These are phyloP conservation scores for Archocentrus centrarchus DNA, from an alignment of 2,113 vertebrate genomes.

Conservation along the genomic window DNA sequence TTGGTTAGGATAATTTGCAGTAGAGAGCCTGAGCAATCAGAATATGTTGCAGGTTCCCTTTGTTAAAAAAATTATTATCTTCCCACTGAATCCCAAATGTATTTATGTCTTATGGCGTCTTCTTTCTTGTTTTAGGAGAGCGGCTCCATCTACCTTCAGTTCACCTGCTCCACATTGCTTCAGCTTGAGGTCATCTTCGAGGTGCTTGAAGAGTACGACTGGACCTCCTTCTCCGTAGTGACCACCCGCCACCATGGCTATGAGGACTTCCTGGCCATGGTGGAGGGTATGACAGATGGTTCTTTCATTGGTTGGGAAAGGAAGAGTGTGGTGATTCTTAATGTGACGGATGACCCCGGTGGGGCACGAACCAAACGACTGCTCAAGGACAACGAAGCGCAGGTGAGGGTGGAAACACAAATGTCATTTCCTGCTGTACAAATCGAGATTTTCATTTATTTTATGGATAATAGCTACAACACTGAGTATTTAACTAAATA, in stretches of 20 bases:
- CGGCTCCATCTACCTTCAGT: constrained; percentile 94
- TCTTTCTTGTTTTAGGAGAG: constrained; percentile 81
- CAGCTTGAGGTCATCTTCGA: constrained; percentile 95
- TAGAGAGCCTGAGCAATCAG: too few relatives aligned
- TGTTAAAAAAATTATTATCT: too few relatives aligned
- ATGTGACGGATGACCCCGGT: constrained; percentile 86
- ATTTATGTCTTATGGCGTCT: neutral
- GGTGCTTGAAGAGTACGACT: constrained; percentile 95
- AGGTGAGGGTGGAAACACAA: constrained; percentile 74
- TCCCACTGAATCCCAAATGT: neutral
- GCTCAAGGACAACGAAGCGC: constrained; percentile 90
- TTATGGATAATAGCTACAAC: neutral
- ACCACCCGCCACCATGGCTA: constrained; percentile 92
- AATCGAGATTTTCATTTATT: neutral
- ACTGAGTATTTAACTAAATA: neutral
- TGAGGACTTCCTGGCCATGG: constrained; percentile 91
- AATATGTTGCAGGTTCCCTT: neutral
- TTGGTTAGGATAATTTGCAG: too few relatives aligned
- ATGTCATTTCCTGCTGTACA: neutral
- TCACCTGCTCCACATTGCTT: constrained; percentile 91
- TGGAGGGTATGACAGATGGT: constrained; percentile 92
- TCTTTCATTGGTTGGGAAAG: constrained; percentile 96
- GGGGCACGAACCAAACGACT: constrained; percentile 83
- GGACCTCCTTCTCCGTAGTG: constrained; percentile 93
- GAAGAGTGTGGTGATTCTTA: constrained; percentile 88